Evolutionary conservation across 2,113 vertebrate genomes (phyloP), one percentile per base, ranked within the genome.

Genomic region (Tychaedon coryphoeus): DNA sequence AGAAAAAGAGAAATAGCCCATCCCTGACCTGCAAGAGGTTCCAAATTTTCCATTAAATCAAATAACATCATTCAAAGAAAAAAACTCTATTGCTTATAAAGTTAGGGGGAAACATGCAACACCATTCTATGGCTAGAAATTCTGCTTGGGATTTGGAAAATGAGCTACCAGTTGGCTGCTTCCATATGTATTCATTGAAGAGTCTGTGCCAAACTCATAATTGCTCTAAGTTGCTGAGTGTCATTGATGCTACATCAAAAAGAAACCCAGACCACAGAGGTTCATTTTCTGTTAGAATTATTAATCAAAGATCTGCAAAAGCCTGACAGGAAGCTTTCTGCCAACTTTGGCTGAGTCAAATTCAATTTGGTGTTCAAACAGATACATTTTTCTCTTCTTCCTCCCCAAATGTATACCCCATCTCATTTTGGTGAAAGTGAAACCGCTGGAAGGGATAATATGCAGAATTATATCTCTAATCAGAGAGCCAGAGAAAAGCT

Each of bases 271-370:
- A 26, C 65, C 48, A 48, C 48, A 48, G n/a, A 91, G 51, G 43
- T 84, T 67, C 50, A 10, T 56, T 94, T 95, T 70, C 80, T 86
- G 24, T 54, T 69, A 31, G 64, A 95, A 86, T 90, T 93, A 93
- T 86, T 94, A 71, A 93, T 83, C 69, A 77, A 71, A 40, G 43
- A 72, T 60, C 53, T 65, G 31, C 40, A 92, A 95, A 43, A 83
- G 12, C 29, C 69, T 67, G 78, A 57, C 69, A 40, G 51, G 31
- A 78, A 86, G 25, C 64, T 88, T 90, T 83, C 72, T 79, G 74
- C 92, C 12, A 92, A 10, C 61, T 94, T 78, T 65, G 56, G 43
- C 43, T 43, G 53, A 86, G 61, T 86, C 36, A 64, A 61, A 84
- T 71, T 80, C 31, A 84, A 77, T 74, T 56, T 92, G 40, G 72